phyloP scores from a whole-genome alignment of 2,797 vertebrate species.

The Gadopsis bispinosus region DNA sequence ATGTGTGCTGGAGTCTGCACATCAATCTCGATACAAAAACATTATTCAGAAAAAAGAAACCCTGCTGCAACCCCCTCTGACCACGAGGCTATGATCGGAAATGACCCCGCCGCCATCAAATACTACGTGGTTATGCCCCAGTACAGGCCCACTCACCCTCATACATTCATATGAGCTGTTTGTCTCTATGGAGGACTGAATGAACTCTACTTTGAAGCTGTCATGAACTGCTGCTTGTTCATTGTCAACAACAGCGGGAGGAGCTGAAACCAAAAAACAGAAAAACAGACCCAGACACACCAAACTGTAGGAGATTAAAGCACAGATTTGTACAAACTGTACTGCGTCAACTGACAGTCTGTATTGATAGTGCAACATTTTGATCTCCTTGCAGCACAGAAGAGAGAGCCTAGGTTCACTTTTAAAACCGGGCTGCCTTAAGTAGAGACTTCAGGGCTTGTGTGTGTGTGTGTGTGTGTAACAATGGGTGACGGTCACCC shows the following conservation, averaged over 20 bases:
- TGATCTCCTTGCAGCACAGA: slow-evolving; percentile 24
- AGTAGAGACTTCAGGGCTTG: not conserved
- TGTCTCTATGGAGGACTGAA: not conserved
- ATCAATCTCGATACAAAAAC: slow-evolving; percentile 53
- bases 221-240: not conserved
- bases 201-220: slow-evolving; percentile 4
- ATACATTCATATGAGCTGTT: not conserved
- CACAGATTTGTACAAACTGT: slow-evolving; percentile 35
- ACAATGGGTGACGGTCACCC: not conserved
- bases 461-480: slow-evolving; percentile 13
- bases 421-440: not conserved
- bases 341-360: slow-evolving; percentile 15
- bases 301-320: slow-evolving; percentile 55
- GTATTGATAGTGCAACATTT: slow-evolving; percentile 20
- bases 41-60: slow-evolving; percentile 58
- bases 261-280: not conserved
- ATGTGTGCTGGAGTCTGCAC: slow-evolving; percentile 23
- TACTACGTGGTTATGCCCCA: too few species aligned
- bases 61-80: not conserved
- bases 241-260: slow-evolving; percentile 51
- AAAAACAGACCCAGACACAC: not conserved
- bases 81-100: slow-evolving; percentile 9
- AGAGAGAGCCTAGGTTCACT: slow-evolving; percentile 18
- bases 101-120: not conserved
- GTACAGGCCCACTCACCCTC: not conserved